phyloP scores from a whole-genome alignment of 1,140 invertebrate genomes.

The Pogonognathellus flavescens region DNA sequence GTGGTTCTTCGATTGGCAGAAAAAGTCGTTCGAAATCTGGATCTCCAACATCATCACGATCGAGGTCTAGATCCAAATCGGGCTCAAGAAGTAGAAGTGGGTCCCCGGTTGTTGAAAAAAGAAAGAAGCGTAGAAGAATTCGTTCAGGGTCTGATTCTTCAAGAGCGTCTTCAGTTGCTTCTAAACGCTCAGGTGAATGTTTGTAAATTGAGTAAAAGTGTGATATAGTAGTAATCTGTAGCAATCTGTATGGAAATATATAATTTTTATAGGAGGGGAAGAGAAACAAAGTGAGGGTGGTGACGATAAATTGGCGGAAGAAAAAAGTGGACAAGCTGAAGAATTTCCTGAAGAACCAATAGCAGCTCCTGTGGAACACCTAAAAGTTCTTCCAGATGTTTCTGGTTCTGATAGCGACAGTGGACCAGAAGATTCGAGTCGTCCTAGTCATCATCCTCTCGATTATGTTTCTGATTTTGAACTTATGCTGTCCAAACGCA shows the following conservation, averaged over 20 bases:
- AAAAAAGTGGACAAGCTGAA: constrained; percentile 54
- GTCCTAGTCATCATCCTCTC: background rate
- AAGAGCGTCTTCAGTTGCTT: constrained; percentile 65
- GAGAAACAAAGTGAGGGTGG: constrained; percentile 53
- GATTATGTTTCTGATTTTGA: constrained; percentile 88
- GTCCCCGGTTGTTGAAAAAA: constrained; percentile 11
- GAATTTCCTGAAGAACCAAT: constrained; percentile 67
- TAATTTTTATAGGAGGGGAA: background rate
- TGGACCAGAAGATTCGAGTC: constrained; percentile 18
- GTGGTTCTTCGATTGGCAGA: background rate
- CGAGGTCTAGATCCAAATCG: constrained; percentile 69
- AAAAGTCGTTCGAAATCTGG: constrained; percentile 67
- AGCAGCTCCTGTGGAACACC: constrained; percentile 59
- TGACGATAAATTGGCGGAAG: background rate
- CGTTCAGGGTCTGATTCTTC: constrained; percentile 66
- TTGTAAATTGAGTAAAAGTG: no score
- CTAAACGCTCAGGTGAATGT: constrained; percentile 68
- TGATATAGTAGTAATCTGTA: no score
- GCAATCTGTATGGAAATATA: no score
- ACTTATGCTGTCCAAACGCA: constrained; percentile 83
- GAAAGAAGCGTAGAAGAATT: background rate
- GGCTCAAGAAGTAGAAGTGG: background rate
- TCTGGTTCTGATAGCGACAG: constrained; percentile 20
- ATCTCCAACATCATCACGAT: constrained; percentile 68
- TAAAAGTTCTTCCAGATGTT: constrained; percentile 53